Evolutionary conservation across 2,113 vertebrate genomes (phyloP).

Genomic region (Pristiophorus japonicus): DNA sequence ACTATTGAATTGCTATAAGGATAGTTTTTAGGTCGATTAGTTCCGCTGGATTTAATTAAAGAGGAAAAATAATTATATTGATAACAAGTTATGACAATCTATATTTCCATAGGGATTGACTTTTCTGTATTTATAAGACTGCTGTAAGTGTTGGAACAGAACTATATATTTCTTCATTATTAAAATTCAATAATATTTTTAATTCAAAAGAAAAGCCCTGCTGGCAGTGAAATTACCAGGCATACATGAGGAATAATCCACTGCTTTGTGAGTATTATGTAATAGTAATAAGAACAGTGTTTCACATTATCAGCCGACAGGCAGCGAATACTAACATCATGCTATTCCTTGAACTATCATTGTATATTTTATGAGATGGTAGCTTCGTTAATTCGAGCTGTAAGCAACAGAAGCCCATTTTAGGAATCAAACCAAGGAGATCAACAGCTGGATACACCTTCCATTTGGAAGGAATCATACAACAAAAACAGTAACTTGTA

Average conservation of each 20-base stretch:
- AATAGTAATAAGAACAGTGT: not conserved
- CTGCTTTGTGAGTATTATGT: not conserved
- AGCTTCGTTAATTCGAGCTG: not conserved
- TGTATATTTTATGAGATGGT: no score
- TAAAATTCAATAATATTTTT: slow-evolving; percentile 34
- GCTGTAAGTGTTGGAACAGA: not conserved
- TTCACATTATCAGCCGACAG: not conserved
- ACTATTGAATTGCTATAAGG: not conserved
- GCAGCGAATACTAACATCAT: not conserved
- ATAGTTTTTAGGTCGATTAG: not conserved
- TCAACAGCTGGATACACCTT: not conserved
- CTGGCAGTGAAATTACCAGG: not conserved
- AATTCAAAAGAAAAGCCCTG: slow-evolving; percentile 30
- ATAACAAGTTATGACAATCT: slow-evolving; percentile 7
- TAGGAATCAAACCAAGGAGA: not conserved
- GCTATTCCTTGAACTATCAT: not conserved
- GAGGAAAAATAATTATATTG: slow-evolving; percentile 22
- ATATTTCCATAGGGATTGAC: slow-evolving; percentile 20
- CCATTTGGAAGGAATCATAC: no score
- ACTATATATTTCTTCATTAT: slow-evolving; percentile 26
- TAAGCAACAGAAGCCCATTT: not conserved
- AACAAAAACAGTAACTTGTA: no score
- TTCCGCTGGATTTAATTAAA: slow-evolving; percentile 23
- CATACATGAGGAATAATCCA: slow-evolving; percentile 12
- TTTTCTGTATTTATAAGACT: not conserved